These are phyloP conservation scores for Prenolepis imparis DNA, from an alignment of 2,888 invertebrate species.

Conservation along the genomic window DNA sequence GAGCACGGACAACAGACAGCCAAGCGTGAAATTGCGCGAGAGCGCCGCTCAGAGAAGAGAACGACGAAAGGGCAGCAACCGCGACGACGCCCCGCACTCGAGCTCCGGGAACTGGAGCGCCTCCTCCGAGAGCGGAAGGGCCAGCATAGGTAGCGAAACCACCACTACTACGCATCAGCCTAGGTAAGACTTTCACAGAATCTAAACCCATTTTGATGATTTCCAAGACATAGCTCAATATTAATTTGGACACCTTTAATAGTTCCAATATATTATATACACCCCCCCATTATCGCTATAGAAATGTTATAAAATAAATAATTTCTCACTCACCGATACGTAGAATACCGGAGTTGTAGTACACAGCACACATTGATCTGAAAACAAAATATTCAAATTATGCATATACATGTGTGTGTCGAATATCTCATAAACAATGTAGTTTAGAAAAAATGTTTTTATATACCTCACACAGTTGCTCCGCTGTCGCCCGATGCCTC, in stretches of 20 bases:
- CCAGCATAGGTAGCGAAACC: constrained; percentile 94
- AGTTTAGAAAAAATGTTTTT: too few species aligned
- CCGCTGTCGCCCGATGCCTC: too few species aligned
- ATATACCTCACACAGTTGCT: too few species aligned
- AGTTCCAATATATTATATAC: too few species aligned
- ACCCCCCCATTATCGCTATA: too few species aligned
- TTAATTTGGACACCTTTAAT: not conserved
- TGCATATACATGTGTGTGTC: too few species aligned
- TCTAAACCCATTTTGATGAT: not conserved
- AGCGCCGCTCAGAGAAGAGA: constrained; percentile 91
- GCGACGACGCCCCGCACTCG: constrained; percentile 94
- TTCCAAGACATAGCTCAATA: not conserved
- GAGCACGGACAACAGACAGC: constrained; percentile 77
- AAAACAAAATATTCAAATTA: too few species aligned
- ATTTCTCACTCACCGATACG: too few species aligned
- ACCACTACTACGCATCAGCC: constrained; percentile 88
- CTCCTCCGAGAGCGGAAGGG: constrained; percentile 95
- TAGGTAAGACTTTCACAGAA: constrained; percentile 73
- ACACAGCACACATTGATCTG: too few species aligned
- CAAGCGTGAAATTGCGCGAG: constrained; percentile 92
- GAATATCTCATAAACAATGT: too few species aligned
- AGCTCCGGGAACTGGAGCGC: constrained; percentile 98
- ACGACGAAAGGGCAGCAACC: constrained; percentile 89
- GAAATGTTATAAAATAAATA: too few species aligned
- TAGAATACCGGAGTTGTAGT: too few species aligned